A percentile compares a stretch with the other conserved stretches of the same genome.
Conservation (phyloP, 2,888 invertebrate species). For the Tetramorium bicarinatum region DNA sequence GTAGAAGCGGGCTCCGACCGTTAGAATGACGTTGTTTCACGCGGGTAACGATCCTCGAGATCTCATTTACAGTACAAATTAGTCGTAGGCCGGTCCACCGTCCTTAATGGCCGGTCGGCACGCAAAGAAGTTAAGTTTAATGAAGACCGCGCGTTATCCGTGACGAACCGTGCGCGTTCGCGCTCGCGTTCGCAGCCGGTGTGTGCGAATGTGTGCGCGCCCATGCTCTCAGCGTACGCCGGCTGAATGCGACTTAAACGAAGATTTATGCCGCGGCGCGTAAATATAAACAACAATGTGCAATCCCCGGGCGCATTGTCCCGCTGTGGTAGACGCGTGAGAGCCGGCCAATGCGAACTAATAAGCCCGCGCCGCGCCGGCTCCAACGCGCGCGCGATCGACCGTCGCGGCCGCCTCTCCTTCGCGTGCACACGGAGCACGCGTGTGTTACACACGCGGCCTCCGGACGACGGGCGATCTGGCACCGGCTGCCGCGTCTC, state of each 20-base stretch:
- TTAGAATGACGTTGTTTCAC: slow-evolving; percentile 70
- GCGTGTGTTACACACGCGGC: neutral
- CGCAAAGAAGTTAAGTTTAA: slow-evolving; percentile 84
- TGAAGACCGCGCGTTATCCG: slow-evolving; percentile 85
- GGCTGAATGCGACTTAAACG: slow-evolving; percentile 85
- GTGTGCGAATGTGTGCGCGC: slow-evolving; percentile 50
- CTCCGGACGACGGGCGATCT: slow-evolving; percentile 20
- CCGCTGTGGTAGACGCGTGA: slow-evolving; percentile 70
- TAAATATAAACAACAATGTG: slow-evolving; percentile 86
- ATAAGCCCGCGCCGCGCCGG: slow-evolving; percentile 72
- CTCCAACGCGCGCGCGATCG: slow-evolving; percentile 50
- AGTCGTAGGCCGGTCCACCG: slow-evolving; percentile 82
- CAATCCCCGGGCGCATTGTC: slow-evolving; percentile 84
- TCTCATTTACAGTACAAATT: slow-evolving; percentile 86
- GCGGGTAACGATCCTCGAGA: slow-evolving; percentile 79
- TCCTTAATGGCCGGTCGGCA: slow-evolving; percentile 83
- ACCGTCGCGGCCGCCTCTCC: slow-evolving; percentile 45
- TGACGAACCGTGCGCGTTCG: slow-evolving; percentile 78
- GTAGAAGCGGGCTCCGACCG: slow-evolving; percentile 28
- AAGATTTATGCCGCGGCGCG: slow-evolving; percentile 85
- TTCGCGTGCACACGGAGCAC: slow-evolving; percentile 14
- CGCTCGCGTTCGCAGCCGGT: slow-evolving; percentile 35
- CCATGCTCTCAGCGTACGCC: slow-evolving; percentile 58
- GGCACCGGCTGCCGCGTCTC: slow-evolving; percentile 16
- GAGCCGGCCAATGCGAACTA: slow-evolving; percentile 80